These are phyloP conservation scores for Germaria angustata DNA, from an alignment of 2,888 invertebrate genomes.

Conservation along the genomic window DNA sequence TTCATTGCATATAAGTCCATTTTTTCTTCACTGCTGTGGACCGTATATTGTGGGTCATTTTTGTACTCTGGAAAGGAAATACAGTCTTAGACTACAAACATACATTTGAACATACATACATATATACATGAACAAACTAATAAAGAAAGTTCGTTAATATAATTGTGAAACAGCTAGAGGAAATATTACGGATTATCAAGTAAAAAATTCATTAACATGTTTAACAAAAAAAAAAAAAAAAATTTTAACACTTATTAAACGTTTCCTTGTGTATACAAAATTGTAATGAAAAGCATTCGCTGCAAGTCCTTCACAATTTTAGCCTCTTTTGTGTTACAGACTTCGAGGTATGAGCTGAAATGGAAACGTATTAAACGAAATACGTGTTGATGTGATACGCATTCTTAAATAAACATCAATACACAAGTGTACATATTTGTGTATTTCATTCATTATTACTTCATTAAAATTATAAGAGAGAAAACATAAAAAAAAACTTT, in stretches of 20 bases:
- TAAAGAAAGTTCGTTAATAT: not conserved
- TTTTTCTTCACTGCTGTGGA: too few relatives aligned
- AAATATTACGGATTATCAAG: slow-evolving; percentile 38
- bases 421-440: not conserved
- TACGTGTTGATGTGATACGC: slow-evolving; percentile 17
- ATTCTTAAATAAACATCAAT: slow-evolving; percentile 10
- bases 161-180: slow-evolving; percentile 17
- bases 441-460: slow-evolving; percentile 61
- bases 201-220: slow-evolving; percentile 48
- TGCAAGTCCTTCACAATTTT: slow-evolving; percentile 29
- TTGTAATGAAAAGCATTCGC: slow-evolving; percentile 48
- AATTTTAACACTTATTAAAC: slow-evolving; percentile 46
- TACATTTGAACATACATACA: too few relatives aligned
- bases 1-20: too few relatives aligned
- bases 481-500: slow-evolving; percentile 42
- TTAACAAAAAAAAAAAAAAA: slow-evolving; percentile 32
- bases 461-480: slow-evolving; percentile 54
- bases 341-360: not conserved
- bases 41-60: too few relatives aligned
- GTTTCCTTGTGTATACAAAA: slow-evolving; percentile 28
- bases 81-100: too few relatives aligned
- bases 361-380: not conserved
- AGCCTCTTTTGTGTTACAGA: not conserved
- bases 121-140: not conserved
- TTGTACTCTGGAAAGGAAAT: too few relatives aligned